phyloP scores from a whole-genome alignment of 2,113 vertebrate genomes.

The Rhea pennata region DNA sequence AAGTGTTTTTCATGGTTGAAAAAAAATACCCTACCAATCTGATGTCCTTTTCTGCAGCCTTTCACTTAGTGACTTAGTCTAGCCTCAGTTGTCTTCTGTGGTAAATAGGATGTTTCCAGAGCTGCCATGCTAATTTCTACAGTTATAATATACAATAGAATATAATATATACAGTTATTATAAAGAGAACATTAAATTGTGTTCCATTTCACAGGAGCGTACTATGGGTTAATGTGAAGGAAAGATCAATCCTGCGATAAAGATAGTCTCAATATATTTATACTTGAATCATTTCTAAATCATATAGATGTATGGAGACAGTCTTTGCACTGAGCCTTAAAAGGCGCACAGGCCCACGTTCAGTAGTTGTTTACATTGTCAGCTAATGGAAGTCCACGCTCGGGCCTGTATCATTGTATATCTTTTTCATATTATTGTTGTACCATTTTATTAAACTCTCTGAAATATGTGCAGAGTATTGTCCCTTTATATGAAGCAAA shows the following conservation, averaged over 20 bases:
- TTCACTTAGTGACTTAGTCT: not conserved
- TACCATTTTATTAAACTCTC: not conserved
- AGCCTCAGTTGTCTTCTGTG: not conserved
- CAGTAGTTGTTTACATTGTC: not conserved
- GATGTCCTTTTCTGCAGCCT: not conserved
- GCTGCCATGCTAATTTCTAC: not conserved
- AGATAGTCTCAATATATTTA: not conserved
- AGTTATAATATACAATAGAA: not conserved
- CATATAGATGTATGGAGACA: not conserved
- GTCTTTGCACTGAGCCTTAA: not conserved
- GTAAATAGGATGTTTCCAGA: not conserved
- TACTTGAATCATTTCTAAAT: not conserved
- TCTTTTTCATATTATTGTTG: too few relatives aligned
- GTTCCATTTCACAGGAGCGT: not conserved
- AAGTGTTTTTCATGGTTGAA: not conserved
- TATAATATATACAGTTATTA: not conserved
- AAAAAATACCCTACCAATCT: not conserved
- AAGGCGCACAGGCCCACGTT: fast-evolving
- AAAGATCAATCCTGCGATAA: not conserved
- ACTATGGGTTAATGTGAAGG: not conserved
- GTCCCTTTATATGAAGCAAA: not conserved
- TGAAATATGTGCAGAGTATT: not conserved
- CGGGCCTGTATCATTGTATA: not conserved
- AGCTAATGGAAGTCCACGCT: fast-evolving
- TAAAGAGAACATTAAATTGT: not conserved